Conservation (phyloP, 2,888 invertebrate genomes). For the Chouioia cunea region DNA sequence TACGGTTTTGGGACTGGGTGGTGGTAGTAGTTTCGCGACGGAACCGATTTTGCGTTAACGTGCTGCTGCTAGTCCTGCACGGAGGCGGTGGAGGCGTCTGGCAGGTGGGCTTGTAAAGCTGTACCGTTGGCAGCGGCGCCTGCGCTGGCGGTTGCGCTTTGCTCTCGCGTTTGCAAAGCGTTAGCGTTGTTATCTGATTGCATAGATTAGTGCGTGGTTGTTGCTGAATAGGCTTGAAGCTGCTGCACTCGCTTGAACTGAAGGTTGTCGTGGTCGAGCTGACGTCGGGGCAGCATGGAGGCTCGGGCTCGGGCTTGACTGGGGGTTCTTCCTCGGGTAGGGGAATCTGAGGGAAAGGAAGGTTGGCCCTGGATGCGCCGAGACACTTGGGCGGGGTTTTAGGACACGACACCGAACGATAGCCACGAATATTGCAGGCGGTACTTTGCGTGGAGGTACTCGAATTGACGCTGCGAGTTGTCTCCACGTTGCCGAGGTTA, state of each 20-base stretch:
- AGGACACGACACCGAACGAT: constrained; percentile 54
- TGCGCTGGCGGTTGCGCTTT: constrained; percentile 47
- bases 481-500: constrained; percentile 47
- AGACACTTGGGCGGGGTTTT: constrained; percentile 55
- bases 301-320: constrained; percentile 29
- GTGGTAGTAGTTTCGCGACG: constrained; percentile 62
- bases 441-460: constrained; percentile 58
- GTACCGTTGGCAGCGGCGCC: constrained; percentile 56
- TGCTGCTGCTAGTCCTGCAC: constrained; percentile 35
- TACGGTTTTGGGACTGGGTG: constrained; percentile 44
- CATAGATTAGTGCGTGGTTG: constrained; percentile 65
- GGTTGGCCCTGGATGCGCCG: constrained; percentile 49
- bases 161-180: constrained; percentile 54
- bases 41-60: constrained; percentile 50
- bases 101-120: constrained; percentile 59
- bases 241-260: constrained; percentile 49
- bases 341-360: constrained; percentile 65
- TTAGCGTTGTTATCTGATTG: constrained; percentile 65
- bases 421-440: constrained; percentile 52
- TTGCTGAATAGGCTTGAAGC: constrained; percentile 61
- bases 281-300: background rate
- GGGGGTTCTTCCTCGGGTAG: constrained; percentile 55
- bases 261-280: constrained; percentile 38
- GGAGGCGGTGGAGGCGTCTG: constrained; percentile 35
- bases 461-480: constrained; percentile 43